phyloP scores from a whole-genome alignment of 2,113 vertebrate genomes.

The Morone chrysops region DNA sequence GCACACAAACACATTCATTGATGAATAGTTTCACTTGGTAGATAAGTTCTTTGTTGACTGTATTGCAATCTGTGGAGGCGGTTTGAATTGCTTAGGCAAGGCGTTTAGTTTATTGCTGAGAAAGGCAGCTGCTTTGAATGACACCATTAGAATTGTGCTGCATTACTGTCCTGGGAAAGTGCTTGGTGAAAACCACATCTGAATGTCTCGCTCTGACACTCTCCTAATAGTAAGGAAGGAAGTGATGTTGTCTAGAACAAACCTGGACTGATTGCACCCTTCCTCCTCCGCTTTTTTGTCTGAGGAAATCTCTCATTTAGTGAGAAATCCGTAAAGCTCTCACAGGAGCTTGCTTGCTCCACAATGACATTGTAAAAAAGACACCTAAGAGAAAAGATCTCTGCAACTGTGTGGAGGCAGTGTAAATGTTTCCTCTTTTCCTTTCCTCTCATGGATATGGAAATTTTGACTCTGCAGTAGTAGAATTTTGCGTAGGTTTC shows the following conservation, averaged over 20 bases:
- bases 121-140: conserved; percentile 79
- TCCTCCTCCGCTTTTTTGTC: conserved; percentile 72
- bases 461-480: conserved; percentile 65
- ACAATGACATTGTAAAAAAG: conserved; percentile 74
- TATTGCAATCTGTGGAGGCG: conserved; percentile 70
- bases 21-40: conserved; percentile 76
- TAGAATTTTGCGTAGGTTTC: conserved; percentile 37
- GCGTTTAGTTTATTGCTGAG: conserved; percentile 76
- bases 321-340: conserved; percentile 64
- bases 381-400: conserved; percentile 73
- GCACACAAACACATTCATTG: conserved; percentile 72
- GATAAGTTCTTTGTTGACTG: conserved; percentile 79
- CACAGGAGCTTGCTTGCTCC: conserved; percentile 61
- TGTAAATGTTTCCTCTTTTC: conserved; percentile 79
- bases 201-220: conserved; percentile 78
- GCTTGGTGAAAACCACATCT: conserved; percentile 72
- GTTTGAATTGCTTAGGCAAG: conserved; percentile 81
- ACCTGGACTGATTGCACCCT: conserved; percentile 83
- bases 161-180: conserved; percentile 82
- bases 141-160: conserved; percentile 73
- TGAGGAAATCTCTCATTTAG: conserved; percentile 76
- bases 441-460: conserved; percentile 75
- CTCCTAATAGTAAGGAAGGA: conserved; percentile 77
- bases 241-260: conserved; percentile 81
- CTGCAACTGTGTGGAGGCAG: conserved; percentile 65